phyloP scores from a whole-genome alignment of 2,888 invertebrate genomes.

The Tinea semifulvella region DNA sequence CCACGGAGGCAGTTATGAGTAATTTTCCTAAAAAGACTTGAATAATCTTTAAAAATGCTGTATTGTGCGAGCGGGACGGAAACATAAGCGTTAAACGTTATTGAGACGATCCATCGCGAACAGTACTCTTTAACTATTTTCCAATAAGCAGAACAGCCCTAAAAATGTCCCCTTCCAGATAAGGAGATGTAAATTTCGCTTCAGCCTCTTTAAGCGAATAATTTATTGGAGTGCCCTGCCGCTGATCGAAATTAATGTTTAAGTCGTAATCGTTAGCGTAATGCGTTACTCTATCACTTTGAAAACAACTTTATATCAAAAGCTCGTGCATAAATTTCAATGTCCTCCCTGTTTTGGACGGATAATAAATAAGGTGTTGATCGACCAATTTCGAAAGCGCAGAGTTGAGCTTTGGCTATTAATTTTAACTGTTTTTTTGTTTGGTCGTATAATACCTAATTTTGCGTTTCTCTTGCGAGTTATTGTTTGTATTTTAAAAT shows the following conservation, averaged over 20 bases:
- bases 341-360: conserved; percentile 25
- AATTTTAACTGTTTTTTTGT: conserved; percentile 6
- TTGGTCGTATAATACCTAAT: neutral
- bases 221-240: conserved; percentile 33
- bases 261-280: conserved; percentile 23
- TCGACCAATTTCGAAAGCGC: conserved; percentile 1
- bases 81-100: neutral
- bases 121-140: neutral
- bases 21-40: too few relatives aligned
- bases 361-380: conserved; percentile 19
- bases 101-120: neutral
- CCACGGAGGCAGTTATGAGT: too few relatives aligned
- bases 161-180: conserved; percentile 37
- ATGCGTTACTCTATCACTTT: conserved; percentile 16
- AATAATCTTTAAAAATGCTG: too few relatives aligned
- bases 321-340: conserved; percentile 7
- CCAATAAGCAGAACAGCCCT: neutral
- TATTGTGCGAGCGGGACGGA: too few relatives aligned
- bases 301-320: neutral
- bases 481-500: too few relatives aligned
- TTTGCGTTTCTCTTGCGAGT: too few relatives aligned
- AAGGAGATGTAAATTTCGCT: conserved; percentile 55
- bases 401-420: neutral
- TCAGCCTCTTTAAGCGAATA: conserved; percentile 43
- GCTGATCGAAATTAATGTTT: conserved; percentile 51